Evolutionary conservation across 1,140 invertebrate genomes (phyloP), one percentile per base, ranked within the genome.

Genomic region (Rhynchophorus ferrugineus): DNA sequence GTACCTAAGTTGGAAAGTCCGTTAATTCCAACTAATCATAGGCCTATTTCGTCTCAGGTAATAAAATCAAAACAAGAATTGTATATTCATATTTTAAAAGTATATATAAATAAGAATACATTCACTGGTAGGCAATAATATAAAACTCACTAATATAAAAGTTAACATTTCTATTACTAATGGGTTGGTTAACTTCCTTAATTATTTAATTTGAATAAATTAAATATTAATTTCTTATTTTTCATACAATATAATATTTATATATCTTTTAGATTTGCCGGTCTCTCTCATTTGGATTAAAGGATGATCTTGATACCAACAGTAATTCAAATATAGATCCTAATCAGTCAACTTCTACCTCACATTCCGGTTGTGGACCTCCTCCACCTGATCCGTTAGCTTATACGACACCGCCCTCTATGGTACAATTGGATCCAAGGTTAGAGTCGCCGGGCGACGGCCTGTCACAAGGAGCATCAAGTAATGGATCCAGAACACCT

Each of bases 1-100:
- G 66, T 67, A 52, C 67, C 67, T 60, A 57, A 63, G 24, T 59
- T 69, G 44, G 67, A 69, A 24, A 68, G 65, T 55, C 67, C 67
- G 17, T 48, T 45, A 20, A 45, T 53, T 33, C 29, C 46, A 9
- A 38, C 8, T 9, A 14, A 20, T 33, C 62, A 61, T 49, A 66
- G 61, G 56, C 67, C 66, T 41, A 65, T 69, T 48, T 69, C 67
- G 35, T 63, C 62, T 39, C 59, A 67, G 61, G 66, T 69, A 55
- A 53, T n/a, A 2, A 1, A 19, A 48, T 16, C 11, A n/a, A n/a
- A n/a, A n/a, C n/a, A n/a, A n/a, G n/a, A n/a, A n/a, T n/a, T n/a
- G n/a, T n/a, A n/a, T n/a, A n/a, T n/a, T n/a, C n/a, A n/a, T n/a
- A n/a, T n/a, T n/a, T n/a, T n/a, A n/a, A n/a, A n/a, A n/a, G n/a